Evolutionary conservation across 2,113 vertebrate genomes (phyloP), one percentile per base, ranked within the genome.

Genomic region (Hypomesus transpacificus): DNA sequence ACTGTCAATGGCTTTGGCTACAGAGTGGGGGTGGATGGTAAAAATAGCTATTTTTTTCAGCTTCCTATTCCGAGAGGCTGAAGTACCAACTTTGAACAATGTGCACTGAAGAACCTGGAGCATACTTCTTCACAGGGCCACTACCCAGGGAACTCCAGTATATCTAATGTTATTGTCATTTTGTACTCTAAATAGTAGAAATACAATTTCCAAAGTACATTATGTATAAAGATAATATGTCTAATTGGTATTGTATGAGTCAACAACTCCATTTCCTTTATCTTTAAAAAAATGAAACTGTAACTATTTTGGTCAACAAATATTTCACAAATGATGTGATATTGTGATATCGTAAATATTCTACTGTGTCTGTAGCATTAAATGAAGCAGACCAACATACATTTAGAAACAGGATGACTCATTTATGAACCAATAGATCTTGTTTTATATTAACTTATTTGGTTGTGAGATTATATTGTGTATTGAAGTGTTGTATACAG

Each of bases 401-500:
- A 46, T 46, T 46, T 46, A 46, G 1, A 46, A 46, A 46, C 39
- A 46, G 39, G 39, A 46, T 46, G 39, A 46, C 39, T 46, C 39
- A 46, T 46, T 46, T 9, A 39, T 31, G 16, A 64, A 64, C 31
- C 17, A 64, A 9, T 11, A 64, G 31, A 20, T 39, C 6, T 22
- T 17, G 3, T 63, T 20, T 51, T 75, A 24, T 85, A 85, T 83
- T 87, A 83, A 89, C 87, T 89, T 87, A 88, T 88, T 88, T 84
- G 70, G 66, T 76, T 87, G 76, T 84, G 80, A 46, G 9, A 46
- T 78, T 60, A 78, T 77, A 75, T 66, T 84, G 83, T 75, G 50
- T 14, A 74, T 79, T 73, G 82, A 54, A 8, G 61, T 61, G 82
- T 59, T 87, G 85, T 89, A 86, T 84, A 84, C 80, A 82, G 80